Base-by-base conservation (phyloP, 2,797 vertebrate genomes). In the Mus spretus region DNA sequence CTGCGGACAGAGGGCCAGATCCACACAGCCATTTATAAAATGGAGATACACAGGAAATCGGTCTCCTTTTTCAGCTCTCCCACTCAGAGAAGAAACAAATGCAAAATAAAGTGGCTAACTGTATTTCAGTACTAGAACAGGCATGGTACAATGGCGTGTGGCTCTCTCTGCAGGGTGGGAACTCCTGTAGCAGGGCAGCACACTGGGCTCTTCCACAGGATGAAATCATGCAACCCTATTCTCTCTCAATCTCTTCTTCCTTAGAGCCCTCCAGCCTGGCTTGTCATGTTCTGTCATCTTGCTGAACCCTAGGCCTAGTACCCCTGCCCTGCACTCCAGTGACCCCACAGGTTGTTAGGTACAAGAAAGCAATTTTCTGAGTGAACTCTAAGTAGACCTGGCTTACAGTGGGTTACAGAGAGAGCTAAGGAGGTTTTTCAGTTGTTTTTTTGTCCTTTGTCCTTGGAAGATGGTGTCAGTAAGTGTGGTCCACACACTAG, bases 301-400 rank as follows among this genome's bases (percentile, higher is more conserved):
- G 15, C 63, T 55, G 4, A 14, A 26, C n/a, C 50, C n/a, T 12
- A 6, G 15, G 26, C 47, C 65, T 67, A 70, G 50, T 12, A 28
- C 55, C 61, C 34, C 4, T 20, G 13, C 78, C 12, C 67, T 28
- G 20, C 50, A 67, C 0, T 1, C 13, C 57, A 80, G 31, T n/a
- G 70, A 91, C 17, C 20, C 74, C 34, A 79, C 28, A 79, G 37
- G 67, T 65, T 55, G 55, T 81, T 65, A 83, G 61, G 59, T 59
- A 81, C 0, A 72, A 91, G 40, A 97, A 91, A 95, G 44, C 28
- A 80, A 90, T 47, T 82, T 95, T 65, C 37, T 40, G 26, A 28
- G 24, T 78, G 40, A 88, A 72, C 37, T 86, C 34, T 34, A 57
- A 34, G 65, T 77, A 28, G 50, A 89, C 90, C 50, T 92, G 72